Evolutionary conservation across 2,888 invertebrate species (phyloP).

Genomic region (Sturmia bella): DNA sequence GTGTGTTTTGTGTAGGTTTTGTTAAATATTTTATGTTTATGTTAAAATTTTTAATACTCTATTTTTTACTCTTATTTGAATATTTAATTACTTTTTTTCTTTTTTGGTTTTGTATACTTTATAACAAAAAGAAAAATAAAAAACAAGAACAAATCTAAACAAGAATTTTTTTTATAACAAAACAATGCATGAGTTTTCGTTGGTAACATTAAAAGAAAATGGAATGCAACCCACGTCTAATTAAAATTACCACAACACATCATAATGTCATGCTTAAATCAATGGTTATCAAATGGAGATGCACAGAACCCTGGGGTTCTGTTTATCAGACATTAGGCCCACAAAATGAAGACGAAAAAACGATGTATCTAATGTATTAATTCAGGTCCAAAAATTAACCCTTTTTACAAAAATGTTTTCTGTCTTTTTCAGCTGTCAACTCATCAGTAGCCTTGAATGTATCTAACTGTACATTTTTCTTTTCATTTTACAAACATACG

Average conservation of each 20-base stretch:
- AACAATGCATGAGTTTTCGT: constrained; percentile 21
- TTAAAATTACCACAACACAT: no score
- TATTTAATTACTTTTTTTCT: constrained; percentile 35
- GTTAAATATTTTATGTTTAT: not conserved
- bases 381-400: no score
- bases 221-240: constrained; percentile 31
- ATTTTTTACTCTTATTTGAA: constrained; percentile 29
- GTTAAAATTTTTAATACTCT: constrained; percentile 6
- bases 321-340: constrained; percentile 11
- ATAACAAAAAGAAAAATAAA: not conserved
- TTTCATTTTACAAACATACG: no score
- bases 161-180: not conserved
- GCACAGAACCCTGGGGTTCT: not conserved
- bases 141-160: not conserved
- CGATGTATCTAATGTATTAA: no score
- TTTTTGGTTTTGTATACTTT: not conserved
- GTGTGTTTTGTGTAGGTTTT: constrained; percentile 33
- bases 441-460: no score
- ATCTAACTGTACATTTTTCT: no score
- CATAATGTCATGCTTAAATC: no score
- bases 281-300: not conserved
- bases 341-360: no score
- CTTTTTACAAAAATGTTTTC: no score
- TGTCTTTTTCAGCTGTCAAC: no score
- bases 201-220: not conserved